Evolutionary conservation across 1,140 invertebrate genomes (phyloP).

Genomic region (Bombus picipes): DNA sequence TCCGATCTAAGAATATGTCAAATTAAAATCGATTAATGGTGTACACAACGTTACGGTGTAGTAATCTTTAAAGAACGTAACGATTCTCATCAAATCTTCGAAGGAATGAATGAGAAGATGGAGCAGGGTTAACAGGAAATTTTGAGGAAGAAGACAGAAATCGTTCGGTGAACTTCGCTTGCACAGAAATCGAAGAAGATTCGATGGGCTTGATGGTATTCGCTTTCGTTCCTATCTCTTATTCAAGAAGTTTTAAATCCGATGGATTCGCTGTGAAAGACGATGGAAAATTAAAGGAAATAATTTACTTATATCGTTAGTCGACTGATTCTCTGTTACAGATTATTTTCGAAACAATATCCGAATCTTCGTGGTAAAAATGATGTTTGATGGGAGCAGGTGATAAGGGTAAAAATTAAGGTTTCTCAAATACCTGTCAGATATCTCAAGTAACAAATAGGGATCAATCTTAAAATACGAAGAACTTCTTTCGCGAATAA

Average conservation of each 20-base stretch:
- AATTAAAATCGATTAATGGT: constrained; percentile 13
- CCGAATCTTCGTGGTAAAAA: no score
- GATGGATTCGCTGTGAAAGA: neutral
- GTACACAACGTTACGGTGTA: neutral
- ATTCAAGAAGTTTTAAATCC: neutral
- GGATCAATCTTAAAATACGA: neutral
- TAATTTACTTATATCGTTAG: neutral
- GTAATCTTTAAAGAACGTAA: neutral
- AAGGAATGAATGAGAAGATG: neutral
- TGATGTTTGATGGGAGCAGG: no score
- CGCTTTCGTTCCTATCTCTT: neutral
- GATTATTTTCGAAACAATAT: no score
- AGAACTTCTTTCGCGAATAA: neutral
- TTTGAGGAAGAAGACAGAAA: neutral
- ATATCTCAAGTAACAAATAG: no score
- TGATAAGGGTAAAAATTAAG: no score
- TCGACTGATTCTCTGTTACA: neutral
- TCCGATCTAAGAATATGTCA: neutral
- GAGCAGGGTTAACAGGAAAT: constrained; percentile 32
- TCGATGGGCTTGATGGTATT: neutral
- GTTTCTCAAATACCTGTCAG: no score
- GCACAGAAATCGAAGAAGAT: neutral
- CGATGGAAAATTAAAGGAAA: neutral
- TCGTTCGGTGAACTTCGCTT: constrained; percentile 24
- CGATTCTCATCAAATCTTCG: neutral